Conservation (phyloP, 2,888 invertebrate genomes). For the Drosophila mulleri region DNA sequence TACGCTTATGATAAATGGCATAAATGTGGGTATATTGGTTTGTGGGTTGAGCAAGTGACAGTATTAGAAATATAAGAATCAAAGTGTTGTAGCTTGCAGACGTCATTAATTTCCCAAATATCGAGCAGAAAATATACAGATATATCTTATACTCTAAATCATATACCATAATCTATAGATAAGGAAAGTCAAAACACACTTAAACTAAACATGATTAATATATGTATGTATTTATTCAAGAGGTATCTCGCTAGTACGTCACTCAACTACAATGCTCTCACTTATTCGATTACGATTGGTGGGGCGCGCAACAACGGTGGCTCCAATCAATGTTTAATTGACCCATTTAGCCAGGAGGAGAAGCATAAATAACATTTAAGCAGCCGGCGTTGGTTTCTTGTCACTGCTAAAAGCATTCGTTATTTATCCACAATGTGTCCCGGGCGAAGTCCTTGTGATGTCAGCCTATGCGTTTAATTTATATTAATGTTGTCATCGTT, state of each 20-base stretch:
- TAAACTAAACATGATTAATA: no score
- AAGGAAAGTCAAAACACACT: no score
- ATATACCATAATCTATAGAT: no score
- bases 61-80: no score
- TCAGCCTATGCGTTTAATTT: conserved; percentile 71
- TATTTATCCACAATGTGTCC: conserved; percentile 36
- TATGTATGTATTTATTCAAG: neutral
- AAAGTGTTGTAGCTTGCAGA: no score
- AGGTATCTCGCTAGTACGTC: neutral
- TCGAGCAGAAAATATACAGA: no score
- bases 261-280: no score
- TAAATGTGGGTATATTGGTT: neutral
- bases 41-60: no score
- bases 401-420: conserved; percentile 69
- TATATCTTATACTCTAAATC: no score
- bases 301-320: conserved; percentile 13
- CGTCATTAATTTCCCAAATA: no score
- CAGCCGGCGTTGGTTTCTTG: conserved; percentile 42
- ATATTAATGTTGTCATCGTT: conserved; percentile 72
- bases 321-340: conserved; percentile 79
- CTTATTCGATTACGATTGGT: conserved; percentile 37
- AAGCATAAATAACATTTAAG: conserved; percentile 78
- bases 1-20: neutral
- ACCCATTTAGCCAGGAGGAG: conserved; percentile 64
- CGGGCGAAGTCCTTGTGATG: conserved; percentile 43